A percentile compares a stretch with the other conserved stretches of the same genome.
phyloP scores from a whole-genome alignment of 2,113 vertebrate genomes.

The Erinaceus europaeus region DNA sequence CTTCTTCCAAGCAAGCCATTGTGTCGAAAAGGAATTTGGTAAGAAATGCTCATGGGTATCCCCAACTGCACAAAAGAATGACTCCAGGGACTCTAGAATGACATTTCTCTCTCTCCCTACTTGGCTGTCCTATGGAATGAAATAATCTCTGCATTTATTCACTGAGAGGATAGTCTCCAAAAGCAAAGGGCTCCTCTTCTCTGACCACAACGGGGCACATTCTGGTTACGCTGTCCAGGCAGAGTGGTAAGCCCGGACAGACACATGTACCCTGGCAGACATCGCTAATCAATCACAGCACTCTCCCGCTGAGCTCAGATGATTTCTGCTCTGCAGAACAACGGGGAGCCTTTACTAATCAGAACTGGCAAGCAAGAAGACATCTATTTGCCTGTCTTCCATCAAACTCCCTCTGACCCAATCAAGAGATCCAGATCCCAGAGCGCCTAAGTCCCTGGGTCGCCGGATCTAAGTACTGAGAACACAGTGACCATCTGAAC shows the following conservation, averaged over 20 bases:
- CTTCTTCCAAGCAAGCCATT: constrained; percentile 39
- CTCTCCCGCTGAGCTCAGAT: constrained; percentile 45
- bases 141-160: neutral
- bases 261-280: constrained; percentile 59
- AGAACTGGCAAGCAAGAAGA: constrained; percentile 23
- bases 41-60: constrained; percentile 6
- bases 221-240: too few relatives aligned
- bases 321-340: constrained; percentile 40
- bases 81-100: neutral
- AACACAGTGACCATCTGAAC: neutral
- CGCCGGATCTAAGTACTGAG: neutral
- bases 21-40: constrained; percentile 27
- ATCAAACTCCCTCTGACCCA: neutral
- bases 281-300: constrained; percentile 52
- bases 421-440: neutral
- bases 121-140: constrained; percentile 13
- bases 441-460: fast-evolving
- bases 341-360: constrained; percentile 45
- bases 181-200: neutral
- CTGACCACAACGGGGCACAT: too few relatives aligned
- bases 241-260: too few relatives aligned
- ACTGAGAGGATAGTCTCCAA: neutral
- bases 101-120: neutral
- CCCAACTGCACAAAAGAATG: neutral
- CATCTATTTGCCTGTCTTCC: constrained; percentile 14